Conservation (phyloP, 2,113 vertebrate genomes). For the Melanotaenia duboulayi region DNA sequence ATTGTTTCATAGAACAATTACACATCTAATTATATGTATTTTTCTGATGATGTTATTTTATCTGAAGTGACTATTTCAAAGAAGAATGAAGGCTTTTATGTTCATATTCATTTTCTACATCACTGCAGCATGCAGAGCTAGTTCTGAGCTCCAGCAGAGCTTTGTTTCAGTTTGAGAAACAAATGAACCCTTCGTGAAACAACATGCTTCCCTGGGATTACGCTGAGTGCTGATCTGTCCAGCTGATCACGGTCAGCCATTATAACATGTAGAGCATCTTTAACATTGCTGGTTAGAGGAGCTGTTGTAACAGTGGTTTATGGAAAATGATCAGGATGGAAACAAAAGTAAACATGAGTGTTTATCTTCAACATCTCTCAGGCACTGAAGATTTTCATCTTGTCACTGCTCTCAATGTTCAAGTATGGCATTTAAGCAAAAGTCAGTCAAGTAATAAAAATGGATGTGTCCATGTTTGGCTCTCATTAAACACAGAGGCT, state of each 20-base stretch:
- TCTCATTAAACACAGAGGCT: slow-evolving; percentile 48
- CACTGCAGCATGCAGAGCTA: no score
- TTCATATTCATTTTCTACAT: no score
- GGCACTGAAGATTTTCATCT: slow-evolving; percentile 35
- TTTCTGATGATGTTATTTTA: no score
- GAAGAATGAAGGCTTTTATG: no score
- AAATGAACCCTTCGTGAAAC: slow-evolving; percentile 20
- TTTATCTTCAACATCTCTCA: slow-evolving; percentile 31
- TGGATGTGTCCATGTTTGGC: slow-evolving; percentile 36
- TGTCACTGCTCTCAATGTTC: slow-evolving; percentile 9
- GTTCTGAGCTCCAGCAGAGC: no score
- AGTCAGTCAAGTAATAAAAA: slow-evolving; percentile 62
- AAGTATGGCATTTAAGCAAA: slow-evolving; percentile 63
- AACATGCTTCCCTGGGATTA: not conserved
- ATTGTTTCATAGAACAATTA: no score
- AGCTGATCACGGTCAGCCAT: slow-evolving; percentile 13
- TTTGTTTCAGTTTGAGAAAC: not conserved
- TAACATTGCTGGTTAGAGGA: slow-evolving; percentile 3
- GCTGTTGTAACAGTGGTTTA: not conserved
- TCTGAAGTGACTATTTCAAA: no score
- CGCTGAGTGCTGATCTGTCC: slow-evolving; percentile 8
- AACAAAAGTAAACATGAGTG: slow-evolving; percentile 25
- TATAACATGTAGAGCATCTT: slow-evolving; percentile 21
- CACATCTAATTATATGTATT: no score
- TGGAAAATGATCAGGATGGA: slow-evolving; percentile 25